These are phyloP conservation scores for Tachysurus vachellii DNA, from an alignment of 2,113 vertebrate genomes.

Conservation along the genomic window DNA sequence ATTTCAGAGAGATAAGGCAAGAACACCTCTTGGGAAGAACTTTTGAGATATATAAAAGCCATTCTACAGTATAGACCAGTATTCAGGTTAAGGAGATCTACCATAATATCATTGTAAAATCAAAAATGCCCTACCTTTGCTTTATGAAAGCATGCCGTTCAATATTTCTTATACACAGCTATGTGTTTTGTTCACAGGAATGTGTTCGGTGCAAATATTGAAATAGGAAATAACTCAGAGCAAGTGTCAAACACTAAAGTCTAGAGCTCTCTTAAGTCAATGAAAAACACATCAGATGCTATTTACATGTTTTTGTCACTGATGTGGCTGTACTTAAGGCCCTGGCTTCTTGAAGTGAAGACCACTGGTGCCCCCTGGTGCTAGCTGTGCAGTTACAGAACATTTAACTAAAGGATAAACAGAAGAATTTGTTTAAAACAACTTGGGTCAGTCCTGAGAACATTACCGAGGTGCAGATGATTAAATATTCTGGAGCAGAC, in stretches of 20 bases:
- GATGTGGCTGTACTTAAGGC: not conserved
- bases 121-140: not conserved
- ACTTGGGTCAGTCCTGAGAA: not conserved
- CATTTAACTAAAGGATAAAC: not conserved
- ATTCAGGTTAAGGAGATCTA: constrained; percentile 19
- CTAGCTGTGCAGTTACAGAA: not conserved
- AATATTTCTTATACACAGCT: constrained; percentile 41
- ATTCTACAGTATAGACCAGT: constrained; percentile 28
- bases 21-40: constrained; percentile 27
- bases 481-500: not conserved
- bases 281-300: constrained; percentile 19
- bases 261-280: constrained; percentile 24
- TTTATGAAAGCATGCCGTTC: not conserved
- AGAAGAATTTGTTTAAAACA: not conserved
- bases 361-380: constrained; percentile 64
- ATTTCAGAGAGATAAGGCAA: constrained; percentile 50
- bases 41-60: constrained; percentile 35
- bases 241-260: constrained; percentile 28
- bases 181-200: constrained; percentile 13
- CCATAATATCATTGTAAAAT: not conserved
- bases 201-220: constrained; percentile 37
- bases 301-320: constrained; percentile 8
- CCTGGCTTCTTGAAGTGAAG: constrained; percentile 30
- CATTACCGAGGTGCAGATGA: not conserved
- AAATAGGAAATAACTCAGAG: constrained; percentile 15